Base-by-base conservation (phyloP, 2,797 vertebrate genomes). In the Craterocephalus amniculus region DNA sequence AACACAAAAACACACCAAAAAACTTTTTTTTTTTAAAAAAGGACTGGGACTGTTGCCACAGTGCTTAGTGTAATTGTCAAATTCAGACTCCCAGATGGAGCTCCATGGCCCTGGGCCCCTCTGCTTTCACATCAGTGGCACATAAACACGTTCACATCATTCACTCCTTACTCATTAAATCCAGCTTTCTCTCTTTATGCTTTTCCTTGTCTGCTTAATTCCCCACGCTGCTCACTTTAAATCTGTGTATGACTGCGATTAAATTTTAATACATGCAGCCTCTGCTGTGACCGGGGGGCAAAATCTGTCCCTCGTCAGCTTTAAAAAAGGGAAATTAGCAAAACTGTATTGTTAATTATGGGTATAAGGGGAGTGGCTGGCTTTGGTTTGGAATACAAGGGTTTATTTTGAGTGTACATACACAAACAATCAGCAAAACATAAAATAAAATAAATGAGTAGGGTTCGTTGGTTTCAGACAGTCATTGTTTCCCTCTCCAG, bases 271-370 rank as follows among this genome's bases (percentile, higher is more conserved):
- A 13, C 5, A 69, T 57, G 78, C 29, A 74, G 83, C 74, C 78
- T 83, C 59, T 38, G 74, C 79, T 65, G 62, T 83, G 84, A 92
- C 91, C 88, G 86, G 83, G 76, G 88, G 86, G 83, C 78, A 27
- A 35, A 78, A 60, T 55, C 63, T 65, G 79, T 73, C 87, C 80
- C 83, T 77, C 43, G 22, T 83, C 75, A 81, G 67, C 74, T 73
- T 69, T 86, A 84, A 88, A 90, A 74, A 26, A 43, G 74, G 81
- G 79, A 89, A 91, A 87, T 89, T 85, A 86, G 72, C 67, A 71
- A 40, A 54, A 79, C 63, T 83, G 71, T 83, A 75, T 71, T 74
- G 66, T 80, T 91, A 88, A 91, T 87, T 87, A 77, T 65, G 74
- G 63, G 63, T 71, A 56, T 12, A 65, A 48, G 20, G 55, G 74